Base-by-base conservation (phyloP, 1,140 invertebrate species). In the Metopolophium dirhodum region DNA sequence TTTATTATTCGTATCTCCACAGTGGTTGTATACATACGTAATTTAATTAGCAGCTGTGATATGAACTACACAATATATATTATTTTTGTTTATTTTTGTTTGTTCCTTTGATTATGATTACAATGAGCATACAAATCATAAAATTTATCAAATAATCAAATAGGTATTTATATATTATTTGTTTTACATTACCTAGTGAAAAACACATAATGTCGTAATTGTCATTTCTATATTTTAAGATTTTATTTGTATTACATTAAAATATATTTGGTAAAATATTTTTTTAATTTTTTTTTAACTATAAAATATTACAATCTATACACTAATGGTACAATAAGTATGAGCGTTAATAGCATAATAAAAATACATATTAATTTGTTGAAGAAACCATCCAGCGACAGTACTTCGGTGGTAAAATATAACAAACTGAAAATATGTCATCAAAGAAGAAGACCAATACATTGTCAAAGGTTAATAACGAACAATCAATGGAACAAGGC, bases 381-480 rank as follows among this genome's bases (percentile, higher is more conserved):
- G 11, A 68, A 68, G 61, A 68, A n/a, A n/a, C 11, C 61, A 68
- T 68, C 14, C 30, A 18, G 61, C 30, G 9, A 68, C 11, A 14
- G 22, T 6, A 47, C 83, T 68, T n/a, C n/a, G 30, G 30, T 14
- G 61, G 30, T n/a, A n/a, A 26, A 85, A 22, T 11, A 45, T 37
- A 26, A 30, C 8, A 86, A 47, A 51, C 20, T 20, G n/a, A 20
- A 51, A 87, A n/a, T 20, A 89, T 89, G 87, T 89, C 87, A 20
- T 89, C 35, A 6, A 89, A 89, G 35, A 89, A 89, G 49, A 89
- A 89, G 37, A 87, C 6, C 23, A 88, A 88, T 88, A 20, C 86
- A 51, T 35, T 88, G 2, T 23, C 35, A 37, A 89, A 51, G 26
- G 22, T 11, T 26, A 88, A 54, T 51, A 51, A 89, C n/a, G 49